phyloP scores from a whole-genome alignment of 2,797 vertebrate genomes.

The Eulemur mongoz region DNA sequence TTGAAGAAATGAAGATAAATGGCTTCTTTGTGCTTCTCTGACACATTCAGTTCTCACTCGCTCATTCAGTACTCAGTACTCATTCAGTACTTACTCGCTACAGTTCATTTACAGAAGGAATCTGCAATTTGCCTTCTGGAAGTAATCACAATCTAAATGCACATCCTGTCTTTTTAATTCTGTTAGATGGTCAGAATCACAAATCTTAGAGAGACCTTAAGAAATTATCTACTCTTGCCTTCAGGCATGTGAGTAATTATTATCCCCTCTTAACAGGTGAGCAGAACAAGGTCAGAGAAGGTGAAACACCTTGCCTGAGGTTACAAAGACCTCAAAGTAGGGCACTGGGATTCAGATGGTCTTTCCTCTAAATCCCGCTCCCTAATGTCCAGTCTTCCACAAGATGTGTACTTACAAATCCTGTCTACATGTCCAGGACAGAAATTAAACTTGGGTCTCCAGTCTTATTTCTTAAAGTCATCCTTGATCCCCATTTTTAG shows the following conservation, averaged over 20 bases:
- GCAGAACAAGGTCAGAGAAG: background rate
- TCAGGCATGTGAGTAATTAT: background rate
- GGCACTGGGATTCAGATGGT: background rate
- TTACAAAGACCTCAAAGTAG: background rate
- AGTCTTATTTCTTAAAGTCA: background rate
- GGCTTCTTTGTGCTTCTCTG: background rate
- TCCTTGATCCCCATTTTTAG: background rate
- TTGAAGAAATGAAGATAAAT: background rate
- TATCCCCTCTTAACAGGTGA: background rate
- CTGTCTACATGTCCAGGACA: background rate
- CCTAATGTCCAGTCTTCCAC: background rate
- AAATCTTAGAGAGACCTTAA: background rate
- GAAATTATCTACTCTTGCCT: background rate
- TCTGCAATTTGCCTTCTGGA: background rate
- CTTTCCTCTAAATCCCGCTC: background rate
- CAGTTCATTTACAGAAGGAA: background rate
- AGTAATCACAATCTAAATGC: background rate
- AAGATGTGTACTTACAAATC: background rate
- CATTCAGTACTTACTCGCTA: background rate
- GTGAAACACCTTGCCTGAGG: background rate
- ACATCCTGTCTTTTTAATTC: background rate
- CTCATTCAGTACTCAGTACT: too few species aligned
- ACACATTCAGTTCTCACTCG: background rate
- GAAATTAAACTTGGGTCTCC: background rate
- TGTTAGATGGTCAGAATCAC: background rate